Conservation (phyloP, 2,797 vertebrate species). For the Melanotaenia trifasciata region DNA sequence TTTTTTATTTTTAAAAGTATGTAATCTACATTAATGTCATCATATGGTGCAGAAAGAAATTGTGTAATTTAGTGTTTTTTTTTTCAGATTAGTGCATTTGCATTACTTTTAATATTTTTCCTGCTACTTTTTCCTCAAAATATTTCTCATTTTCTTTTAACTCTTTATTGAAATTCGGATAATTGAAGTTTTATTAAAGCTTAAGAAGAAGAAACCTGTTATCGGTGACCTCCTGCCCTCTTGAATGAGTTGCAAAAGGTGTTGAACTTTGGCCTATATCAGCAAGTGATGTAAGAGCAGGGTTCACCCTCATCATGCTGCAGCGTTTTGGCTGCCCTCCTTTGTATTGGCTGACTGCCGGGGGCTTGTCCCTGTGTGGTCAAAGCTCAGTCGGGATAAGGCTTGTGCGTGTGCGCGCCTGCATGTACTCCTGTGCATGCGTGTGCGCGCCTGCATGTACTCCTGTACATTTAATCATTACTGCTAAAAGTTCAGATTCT, state of each 20-base stretch:
- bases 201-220: not conserved
- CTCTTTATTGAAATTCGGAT: not conserved
- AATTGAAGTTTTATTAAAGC: not conserved
- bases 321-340: slow-evolving; percentile 2
- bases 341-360: slow-evolving; percentile 46
- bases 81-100: not conserved
- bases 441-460: not conserved
- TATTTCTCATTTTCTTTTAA: not conserved
- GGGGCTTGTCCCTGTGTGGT: slow-evolving; percentile 35
- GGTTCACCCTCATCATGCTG: slow-evolving; percentile 14
- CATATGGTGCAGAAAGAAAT: not conserved
- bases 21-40: not conserved
- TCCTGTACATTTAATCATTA: not conserved
- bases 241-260: slow-evolving; percentile 17
- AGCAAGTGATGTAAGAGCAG: slow-evolving; percentile 56
- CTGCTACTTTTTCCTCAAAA: not conserved
- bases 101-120: not conserved
- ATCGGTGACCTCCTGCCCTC: not conserved
- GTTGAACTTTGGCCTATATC: slow-evolving; percentile 64
- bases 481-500: not conserved
- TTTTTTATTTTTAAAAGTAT: not conserved
- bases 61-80: not conserved
- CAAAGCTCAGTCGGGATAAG: slow-evolving; percentile 10
- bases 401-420: not conserved
- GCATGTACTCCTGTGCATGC: not conserved